A percentile compares a stretch with the other conserved stretches of the same genome.
Evolutionary conservation across 2,797 vertebrate species (phyloP).

Genomic region (Crocidura indochinensis): DNA sequence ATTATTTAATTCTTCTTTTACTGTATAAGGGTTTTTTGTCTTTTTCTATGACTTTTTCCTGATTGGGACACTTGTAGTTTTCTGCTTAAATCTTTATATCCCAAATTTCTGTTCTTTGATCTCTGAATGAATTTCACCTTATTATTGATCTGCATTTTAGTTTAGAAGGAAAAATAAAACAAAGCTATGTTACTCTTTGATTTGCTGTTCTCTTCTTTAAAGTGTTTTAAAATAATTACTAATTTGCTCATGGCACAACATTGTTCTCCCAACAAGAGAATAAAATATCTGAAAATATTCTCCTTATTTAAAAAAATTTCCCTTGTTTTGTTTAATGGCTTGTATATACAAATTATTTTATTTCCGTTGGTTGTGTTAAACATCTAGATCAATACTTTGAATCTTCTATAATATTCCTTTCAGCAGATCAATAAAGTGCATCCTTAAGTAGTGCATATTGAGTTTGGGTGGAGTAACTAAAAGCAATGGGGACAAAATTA

Average conservation of each 20-base stretch:
- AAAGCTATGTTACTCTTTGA: neutral
- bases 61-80: neutral
- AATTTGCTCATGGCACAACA: neutral
- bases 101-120: neutral
- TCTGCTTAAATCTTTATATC: neutral
- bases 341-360: conserved; percentile 43
- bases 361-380: conserved; percentile 37
- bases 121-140: neutral
- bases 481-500: too few species aligned
- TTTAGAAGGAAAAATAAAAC: neutral
- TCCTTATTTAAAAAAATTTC: conserved; percentile 6
- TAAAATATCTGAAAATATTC: neutral
- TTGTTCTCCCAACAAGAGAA: neutral
- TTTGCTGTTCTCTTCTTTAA: neutral
- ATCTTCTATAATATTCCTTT: neutral
- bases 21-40: too few species aligned
- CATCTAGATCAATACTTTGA: neutral
- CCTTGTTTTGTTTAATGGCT: conserved; percentile 12
- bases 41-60: too few species aligned
- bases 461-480: too few species aligned
- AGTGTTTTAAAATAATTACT: conserved; percentile 26
- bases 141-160: neutral
- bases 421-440: neutral
- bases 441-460: neutral
- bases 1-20: neutral